phyloP scores from a whole-genome alignment of 23 tunicate genomes.

The Ascidia mentula region DNA sequence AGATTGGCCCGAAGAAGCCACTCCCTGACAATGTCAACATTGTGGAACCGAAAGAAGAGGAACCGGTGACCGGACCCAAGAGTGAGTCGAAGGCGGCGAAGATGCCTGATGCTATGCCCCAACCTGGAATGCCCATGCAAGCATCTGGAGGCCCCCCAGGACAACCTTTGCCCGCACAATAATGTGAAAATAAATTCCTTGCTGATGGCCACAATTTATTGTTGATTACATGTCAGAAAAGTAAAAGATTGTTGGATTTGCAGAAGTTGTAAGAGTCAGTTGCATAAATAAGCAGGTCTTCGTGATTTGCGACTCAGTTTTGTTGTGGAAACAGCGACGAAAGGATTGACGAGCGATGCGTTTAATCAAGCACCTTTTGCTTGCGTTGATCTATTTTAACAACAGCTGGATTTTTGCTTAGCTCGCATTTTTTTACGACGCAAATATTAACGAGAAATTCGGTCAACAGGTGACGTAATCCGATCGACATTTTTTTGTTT shows the following conservation, averaged over 20 bases:
- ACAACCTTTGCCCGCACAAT: slow-evolving; percentile 15
- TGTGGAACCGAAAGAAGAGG: slow-evolving; percentile 96
- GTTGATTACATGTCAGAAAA: not conserved
- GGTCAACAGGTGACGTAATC: slow-evolving; percentile 9
- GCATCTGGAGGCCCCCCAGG: slow-evolving; percentile 29
- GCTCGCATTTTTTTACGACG: no score
- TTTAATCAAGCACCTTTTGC: no score
- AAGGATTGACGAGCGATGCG: not conserved
- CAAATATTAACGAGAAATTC: no score
- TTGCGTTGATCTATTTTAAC: no score
- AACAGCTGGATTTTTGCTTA: no score
- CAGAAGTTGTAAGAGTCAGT: no score
- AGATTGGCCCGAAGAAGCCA: slow-evolving; percentile 97
- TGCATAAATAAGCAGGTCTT: no score
- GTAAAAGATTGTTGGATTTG: no score
- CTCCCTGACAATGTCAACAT: slow-evolving; percentile 93
- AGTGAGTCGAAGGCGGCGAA: slow-evolving; percentile 79
- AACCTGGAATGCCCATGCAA: slow-evolving; percentile 28
- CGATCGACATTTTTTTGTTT: not conserved
- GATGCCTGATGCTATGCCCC: slow-evolving; percentile 54
- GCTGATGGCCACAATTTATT: not conserved
- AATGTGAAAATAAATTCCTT: slow-evolving; percentile 2
- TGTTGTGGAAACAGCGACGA: not conserved
- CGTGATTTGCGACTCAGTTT: no score
- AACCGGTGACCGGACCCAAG: slow-evolving; percentile 79